Evolutionary conservation across 2,888 invertebrate genomes (phyloP), one percentile per base, ranked within the genome.

Genomic region (Cactoblastis cactorum): DNA sequence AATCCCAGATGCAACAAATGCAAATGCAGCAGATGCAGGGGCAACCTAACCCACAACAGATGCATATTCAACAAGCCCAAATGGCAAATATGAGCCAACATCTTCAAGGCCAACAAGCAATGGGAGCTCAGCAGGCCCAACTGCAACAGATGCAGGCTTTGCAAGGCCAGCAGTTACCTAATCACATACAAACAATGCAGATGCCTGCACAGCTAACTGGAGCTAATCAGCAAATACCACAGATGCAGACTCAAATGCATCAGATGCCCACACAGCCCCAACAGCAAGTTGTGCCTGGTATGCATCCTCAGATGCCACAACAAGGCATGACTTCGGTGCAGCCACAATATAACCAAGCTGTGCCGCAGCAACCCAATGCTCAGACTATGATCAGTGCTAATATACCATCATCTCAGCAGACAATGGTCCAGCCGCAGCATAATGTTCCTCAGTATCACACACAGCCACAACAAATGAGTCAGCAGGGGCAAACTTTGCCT

Each of bases 161-260:
- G 56, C 90, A 91, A 60, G 87, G 83, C 55, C 92, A 91, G 64
- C 92, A 91, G 66, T 84, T 92, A 55, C 88, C 84, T 63, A 87
- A 90, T 63, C 91, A 91, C 58, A 90, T 90, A 72, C 91, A 90
- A 59, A 87, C 90, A 59, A 89, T 90, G 80, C 90, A 90, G 64
- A 84, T 90, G 76, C 83, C 87, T 46, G 63, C 80, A 34, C 90
- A 89, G 57, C 60, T 90, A 47, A 73, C 77, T 69, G 87, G 76
- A 54, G 75, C 76, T 58, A 89, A 79, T 65, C 90, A 82, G 69
- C 89, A 90, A 61, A 86, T 91, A 58, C 82, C 89, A 53, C 90
- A 89, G 62, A 86, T 90, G 82, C 91, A 91, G 63, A 74, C 88
- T 51, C 88, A 90, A 63, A 85, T 89, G 79, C 90, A 89, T 62